Conservation (phyloP, 2,888 invertebrate genomes). For the Leucophenga montana region DNA sequence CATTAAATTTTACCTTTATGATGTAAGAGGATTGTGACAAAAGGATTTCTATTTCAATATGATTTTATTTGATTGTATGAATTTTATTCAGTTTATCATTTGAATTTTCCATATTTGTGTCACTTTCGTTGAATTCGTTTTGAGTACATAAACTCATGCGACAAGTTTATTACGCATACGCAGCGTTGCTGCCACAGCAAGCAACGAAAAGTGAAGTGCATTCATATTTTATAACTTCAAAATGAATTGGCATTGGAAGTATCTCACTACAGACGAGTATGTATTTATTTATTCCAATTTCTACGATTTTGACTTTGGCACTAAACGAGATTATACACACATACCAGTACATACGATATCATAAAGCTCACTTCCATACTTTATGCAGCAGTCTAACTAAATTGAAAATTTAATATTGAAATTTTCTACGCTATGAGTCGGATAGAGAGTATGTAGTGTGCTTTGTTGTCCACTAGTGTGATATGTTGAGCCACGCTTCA, state of each 20-base stretch:
- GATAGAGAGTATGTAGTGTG: neutral
- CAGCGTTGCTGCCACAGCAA: neutral
- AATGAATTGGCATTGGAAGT: neutral
- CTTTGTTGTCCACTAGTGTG: conserved; percentile 56
- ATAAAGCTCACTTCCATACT: no score
- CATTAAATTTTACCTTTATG: no score
- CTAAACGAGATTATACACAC: neutral
- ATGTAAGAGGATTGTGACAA: no score
- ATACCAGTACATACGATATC: no score
- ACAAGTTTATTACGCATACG: conserved; percentile 65
- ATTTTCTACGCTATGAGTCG: neutral
- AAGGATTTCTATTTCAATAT: conserved; percentile 27
- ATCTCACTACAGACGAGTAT: no score
- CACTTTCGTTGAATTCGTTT: conserved; percentile 60
- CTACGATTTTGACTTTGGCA: neutral
- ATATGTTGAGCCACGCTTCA: conserved; percentile 53
- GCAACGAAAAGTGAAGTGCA: neutral
- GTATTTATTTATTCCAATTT: no score
- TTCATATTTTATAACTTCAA: conserved; percentile 6
- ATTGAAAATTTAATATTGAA: neutral
- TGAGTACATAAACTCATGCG: conserved; percentile 58
- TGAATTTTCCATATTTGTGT: conserved; percentile 42
- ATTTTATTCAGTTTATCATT: conserved; percentile 61
- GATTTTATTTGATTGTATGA: conserved; percentile 61
- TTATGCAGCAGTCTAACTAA: neutral